Conservation (phyloP, 2,797 vertebrate genomes). For the Onychomys torridus region DNA sequence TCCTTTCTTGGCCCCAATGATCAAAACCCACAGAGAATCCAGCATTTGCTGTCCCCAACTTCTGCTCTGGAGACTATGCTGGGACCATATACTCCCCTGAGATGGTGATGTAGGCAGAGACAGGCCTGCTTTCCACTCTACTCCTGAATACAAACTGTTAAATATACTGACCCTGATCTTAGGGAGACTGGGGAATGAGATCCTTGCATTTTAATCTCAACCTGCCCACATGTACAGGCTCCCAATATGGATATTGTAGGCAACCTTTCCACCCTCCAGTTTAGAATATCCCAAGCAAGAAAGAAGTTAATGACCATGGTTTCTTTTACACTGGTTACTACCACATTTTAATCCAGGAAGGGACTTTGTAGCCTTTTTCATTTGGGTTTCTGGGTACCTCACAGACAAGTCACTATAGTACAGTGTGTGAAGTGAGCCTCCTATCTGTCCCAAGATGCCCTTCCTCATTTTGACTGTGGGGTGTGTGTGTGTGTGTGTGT, state of each 20-base stretch:
- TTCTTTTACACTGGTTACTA: constrained; percentile 68
- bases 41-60: not conserved
- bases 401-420: constrained; percentile 58
- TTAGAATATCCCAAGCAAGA: constrained; percentile 27
- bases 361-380: constrained; percentile 27
- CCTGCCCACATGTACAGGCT: not conserved
- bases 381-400: constrained; percentile 61
- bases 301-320: constrained; percentile 46
- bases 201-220: not conserved
- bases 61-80: constrained; percentile 21
- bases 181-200: not conserved
- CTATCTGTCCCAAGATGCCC: constrained; percentile 61
- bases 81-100: constrained; percentile 43
- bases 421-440: constrained; percentile 68
- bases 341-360: constrained; percentile 28
- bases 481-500: not conserved
- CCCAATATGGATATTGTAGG: not conserved
- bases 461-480: constrained; percentile 84
- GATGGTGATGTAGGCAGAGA: not conserved
- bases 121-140: not conserved
- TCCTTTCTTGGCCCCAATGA: constrained; percentile 51
- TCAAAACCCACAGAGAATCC: not conserved
- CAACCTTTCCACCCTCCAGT: constrained; percentile 2
- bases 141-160: constrained; percentile 66
- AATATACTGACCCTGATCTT: constrained; percentile 3